Percentiles rank a stretch among this genome's conserved stretches.
phyloP scores from a whole-genome alignment of 2,888 invertebrate species.

The Frankliniella fusca region DNA sequence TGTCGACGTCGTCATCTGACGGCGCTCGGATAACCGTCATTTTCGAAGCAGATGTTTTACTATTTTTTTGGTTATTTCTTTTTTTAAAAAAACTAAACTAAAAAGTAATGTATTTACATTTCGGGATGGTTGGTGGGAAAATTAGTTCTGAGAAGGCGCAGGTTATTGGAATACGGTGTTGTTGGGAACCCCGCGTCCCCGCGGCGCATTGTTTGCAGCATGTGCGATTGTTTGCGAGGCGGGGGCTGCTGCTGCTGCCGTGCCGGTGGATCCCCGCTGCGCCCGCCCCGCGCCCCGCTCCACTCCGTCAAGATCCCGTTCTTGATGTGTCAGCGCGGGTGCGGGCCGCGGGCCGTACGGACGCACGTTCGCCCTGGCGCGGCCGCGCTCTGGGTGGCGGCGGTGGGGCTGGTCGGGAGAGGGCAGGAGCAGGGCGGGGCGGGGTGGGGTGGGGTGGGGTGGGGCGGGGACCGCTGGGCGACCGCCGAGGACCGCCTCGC shows the following conservation, averaged over 20 bases:
- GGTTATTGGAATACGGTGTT: not conserved
- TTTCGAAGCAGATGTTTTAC: not conserved
- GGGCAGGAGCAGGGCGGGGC: not conserved
- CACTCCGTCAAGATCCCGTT: too few species aligned
- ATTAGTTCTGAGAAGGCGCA: not conserved
- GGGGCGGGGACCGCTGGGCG: not conserved
- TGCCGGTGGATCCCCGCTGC: too few species aligned
- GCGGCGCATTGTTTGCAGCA: not conserved
- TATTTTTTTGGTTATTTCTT: not conserved
- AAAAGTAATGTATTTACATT: too few species aligned
- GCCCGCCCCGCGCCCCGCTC: too few species aligned
- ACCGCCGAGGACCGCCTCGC: too few species aligned
- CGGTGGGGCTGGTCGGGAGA: not conserved
- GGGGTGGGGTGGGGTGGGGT: not conserved
- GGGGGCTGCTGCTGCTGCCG: too few species aligned
- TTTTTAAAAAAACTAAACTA: not conserved
- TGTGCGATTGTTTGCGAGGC: not conserved
- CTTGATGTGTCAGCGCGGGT: too few species aligned
- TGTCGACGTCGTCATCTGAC: not conserved
- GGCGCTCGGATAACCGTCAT: slow-evolving; percentile 11
- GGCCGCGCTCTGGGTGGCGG: too few species aligned
- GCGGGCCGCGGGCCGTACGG: too few species aligned
- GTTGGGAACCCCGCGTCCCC: not conserved
- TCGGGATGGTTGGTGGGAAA: too few species aligned
- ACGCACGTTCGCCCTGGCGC: too few species aligned